phyloP scores from a whole-genome alignment of 2,113 vertebrate genomes.

The Cryptomyrus ogoouensis region DNA sequence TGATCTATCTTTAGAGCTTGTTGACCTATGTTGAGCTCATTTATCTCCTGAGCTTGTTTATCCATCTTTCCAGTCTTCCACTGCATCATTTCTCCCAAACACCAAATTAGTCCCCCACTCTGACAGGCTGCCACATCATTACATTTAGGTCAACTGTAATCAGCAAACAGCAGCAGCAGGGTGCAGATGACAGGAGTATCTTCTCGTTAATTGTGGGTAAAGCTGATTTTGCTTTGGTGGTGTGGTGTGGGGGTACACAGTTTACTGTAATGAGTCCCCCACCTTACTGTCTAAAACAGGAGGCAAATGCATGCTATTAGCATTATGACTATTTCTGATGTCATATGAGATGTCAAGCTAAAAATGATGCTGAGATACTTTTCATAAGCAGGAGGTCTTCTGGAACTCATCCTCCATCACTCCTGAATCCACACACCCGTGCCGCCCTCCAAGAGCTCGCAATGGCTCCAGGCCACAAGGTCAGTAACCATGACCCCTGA shows the following conservation, averaged over 20 bases:
- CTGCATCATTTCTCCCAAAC: conserved; percentile 40
- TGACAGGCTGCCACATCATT: conserved; percentile 50
- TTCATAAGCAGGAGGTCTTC: not conserved
- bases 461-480: not conserved
- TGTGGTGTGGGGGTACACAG: not conserved
- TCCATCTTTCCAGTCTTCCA: conserved; percentile 34
- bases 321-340: not conserved
- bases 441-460: not conserved
- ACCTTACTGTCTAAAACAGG: not conserved
- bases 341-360: not conserved
- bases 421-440: not conserved
- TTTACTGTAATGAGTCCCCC: not conserved
- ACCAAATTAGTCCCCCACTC: conserved; percentile 50
- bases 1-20: not conserved
- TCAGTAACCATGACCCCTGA: not conserved
- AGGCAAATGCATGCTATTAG: not conserved
- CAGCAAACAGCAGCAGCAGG: conserved; percentile 41
- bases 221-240: not conserved
- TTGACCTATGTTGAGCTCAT: not conserved
- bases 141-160: conserved; percentile 48
- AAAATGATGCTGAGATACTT: not conserved
- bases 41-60: conserved; percentile 20
- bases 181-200: conserved; percentile 42
- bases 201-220: conserved; percentile 39
- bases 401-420: not conserved